phyloP scores from a whole-genome alignment of 2,797 vertebrate genomes.

The Lacerta bilineata region DNA sequence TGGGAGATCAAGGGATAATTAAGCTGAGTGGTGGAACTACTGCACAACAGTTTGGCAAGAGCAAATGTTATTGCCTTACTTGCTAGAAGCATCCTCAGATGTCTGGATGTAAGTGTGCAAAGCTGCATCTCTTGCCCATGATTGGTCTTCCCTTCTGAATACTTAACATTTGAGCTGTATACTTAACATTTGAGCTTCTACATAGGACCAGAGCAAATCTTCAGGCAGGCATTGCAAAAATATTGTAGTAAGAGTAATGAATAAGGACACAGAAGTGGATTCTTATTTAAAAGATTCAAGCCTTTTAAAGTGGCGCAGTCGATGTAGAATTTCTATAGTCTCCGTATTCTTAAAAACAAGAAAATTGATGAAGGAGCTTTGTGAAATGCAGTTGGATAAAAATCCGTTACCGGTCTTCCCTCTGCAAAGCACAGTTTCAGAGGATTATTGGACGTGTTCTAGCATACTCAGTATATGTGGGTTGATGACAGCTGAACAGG shows the following conservation, averaged over 20 bases:
- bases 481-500: background rate
- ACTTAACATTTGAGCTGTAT: background rate
- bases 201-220: background rate
- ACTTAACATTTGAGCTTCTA: background rate
- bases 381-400: background rate
- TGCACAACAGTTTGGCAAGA: background rate
- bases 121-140: background rate
- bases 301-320: background rate
- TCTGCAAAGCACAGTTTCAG: background rate
- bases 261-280: too few species aligned
- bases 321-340: background rate
- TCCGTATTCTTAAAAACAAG: background rate
- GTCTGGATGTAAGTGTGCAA: fast-evolving
- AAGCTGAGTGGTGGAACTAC: constrained; percentile 13
- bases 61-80: background rate
- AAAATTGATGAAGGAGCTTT: background rate
- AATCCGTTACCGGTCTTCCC: background rate
- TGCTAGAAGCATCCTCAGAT: background rate
- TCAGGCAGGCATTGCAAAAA: background rate
- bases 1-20: constrained; percentile 19
- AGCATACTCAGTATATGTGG: background rate
- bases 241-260: background rate
- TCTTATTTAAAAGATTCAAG: background rate
- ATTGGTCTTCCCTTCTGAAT: background rate
- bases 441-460: background rate